Evolutionary conservation across 2,797 vertebrate species (phyloP).

Genomic region (Mus spretus): DNA sequence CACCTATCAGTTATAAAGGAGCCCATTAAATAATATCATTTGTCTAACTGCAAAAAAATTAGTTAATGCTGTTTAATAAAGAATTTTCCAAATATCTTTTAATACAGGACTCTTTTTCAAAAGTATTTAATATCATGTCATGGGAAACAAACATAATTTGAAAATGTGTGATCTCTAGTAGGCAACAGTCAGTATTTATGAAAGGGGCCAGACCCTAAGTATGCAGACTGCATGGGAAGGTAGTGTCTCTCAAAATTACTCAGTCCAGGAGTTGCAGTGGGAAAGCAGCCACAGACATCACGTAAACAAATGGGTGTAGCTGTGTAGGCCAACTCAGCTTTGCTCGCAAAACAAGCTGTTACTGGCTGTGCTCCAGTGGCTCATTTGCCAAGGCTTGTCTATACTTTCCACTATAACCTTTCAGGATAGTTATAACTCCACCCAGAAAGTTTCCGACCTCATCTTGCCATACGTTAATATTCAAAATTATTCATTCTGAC

Average conservation of each 20-base stretch:
- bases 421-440: constrained; percentile 18
- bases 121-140: constrained; percentile 55
- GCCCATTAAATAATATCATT: constrained; percentile 39
- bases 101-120: constrained; percentile 23
- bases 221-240: constrained; percentile 26
- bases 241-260: constrained; percentile 47
- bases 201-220: constrained; percentile 49
- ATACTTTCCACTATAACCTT: constrained; percentile 51
- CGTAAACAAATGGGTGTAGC: constrained; percentile 31
- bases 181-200: constrained; percentile 23
- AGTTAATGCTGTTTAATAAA: constrained; percentile 44
- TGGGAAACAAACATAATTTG: constrained; percentile 59
- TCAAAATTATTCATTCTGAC: constrained; percentile 43
- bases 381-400: neutral
- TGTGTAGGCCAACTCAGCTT: constrained; percentile 1
- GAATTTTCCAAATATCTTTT: constrained; percentile 57
- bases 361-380: neutral
- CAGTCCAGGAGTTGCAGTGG: neutral
- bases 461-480: constrained; percentile 17
- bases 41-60: neutral
- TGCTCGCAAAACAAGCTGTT: constrained; percentile 54
- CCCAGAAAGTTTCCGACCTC: constrained; percentile 41
- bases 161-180: constrained; percentile 20
- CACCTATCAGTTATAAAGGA: constrained; percentile 31
- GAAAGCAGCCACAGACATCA: constrained; percentile 24